Base-by-base conservation (phyloP, 2,888 invertebrate species). In the Caenorhabditis sp. region DNA sequence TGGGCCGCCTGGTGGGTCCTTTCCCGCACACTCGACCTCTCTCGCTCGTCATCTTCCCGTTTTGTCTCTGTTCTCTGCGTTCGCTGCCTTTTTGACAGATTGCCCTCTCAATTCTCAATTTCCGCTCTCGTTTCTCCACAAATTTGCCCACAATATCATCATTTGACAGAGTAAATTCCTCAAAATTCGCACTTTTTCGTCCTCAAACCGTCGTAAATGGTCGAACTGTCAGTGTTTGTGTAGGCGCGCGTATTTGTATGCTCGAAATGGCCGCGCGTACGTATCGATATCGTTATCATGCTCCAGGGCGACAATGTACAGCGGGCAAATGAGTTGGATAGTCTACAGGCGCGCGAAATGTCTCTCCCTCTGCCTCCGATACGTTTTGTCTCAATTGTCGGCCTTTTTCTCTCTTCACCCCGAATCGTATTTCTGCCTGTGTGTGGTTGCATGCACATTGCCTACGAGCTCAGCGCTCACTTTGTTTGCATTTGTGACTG, bases 401-500 rank as follows among this genome's bases (percentile, higher is more conserved):
- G 45, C n/a, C 30, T n/a, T n/a, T n/a, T n/a, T n/a, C n/a, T 59
- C 70, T 59, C 52, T 26, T 53, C 59, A 52, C 53, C 20, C 35
- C 43, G 59, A 70, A 59, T 70, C 70, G 59, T 70, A 59, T 70
- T 70, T 70, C 52, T 59, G 65, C 39, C 22, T 53, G 50, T 59
- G 70, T 59, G 59, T 30, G 52, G 70, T 53, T 59, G 70, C 59
- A 70, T 70, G 70, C 70, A 59, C 70, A 70, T 70, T 70, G 70
- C 70, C 59, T 70, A 70, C 70, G 53, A 59, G 70, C 70, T 70
- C 70, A 59, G 59, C 70, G 70, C 59, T 70, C 70, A 59, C 45
- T 59, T 53, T 70, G 59, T 70, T 70, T 70, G 70, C 70, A 50
- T 70, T 70, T 70, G 35, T 45, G 70, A 70, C 70, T 70, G 70